A percentile compares a stretch with the other conserved stretches of the same genome.
Conservation (phyloP, 2,113 vertebrate species). For the Elachura formosa region DNA sequence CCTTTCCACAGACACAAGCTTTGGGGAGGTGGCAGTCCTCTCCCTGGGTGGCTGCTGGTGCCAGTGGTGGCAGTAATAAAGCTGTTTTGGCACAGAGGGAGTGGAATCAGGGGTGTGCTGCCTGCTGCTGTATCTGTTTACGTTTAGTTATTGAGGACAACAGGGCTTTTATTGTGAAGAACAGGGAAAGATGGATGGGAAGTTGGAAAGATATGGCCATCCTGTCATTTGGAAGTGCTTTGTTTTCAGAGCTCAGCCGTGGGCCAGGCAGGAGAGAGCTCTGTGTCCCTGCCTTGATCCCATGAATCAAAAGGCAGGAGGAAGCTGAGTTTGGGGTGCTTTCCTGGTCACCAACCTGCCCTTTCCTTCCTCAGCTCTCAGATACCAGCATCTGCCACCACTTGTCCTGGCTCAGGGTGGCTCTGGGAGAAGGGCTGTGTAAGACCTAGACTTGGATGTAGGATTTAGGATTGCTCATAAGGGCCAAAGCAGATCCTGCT, state of each 20-base stretch:
- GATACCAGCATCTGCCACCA: neutral
- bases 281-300: accelerated
- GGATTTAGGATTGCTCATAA: neutral
- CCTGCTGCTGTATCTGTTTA: neutral
- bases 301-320: neutral
- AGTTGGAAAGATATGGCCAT: neutral
- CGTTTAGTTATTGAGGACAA: neutral
- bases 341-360: accelerated
- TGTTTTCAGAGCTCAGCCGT: neutral
- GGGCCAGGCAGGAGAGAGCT: neutral
- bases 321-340: neutral
- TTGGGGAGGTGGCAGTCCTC: neutral
- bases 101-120: neutral
- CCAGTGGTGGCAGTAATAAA: neutral
- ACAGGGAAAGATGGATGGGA: neutral
- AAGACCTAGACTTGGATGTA: neutral
- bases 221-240: neutral
- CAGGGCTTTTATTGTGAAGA: neutral
- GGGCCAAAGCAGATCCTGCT: neutral
- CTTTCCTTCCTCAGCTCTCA: neutral
- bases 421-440: neutral
- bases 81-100: neutral
- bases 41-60: neutral
- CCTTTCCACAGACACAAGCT: accelerated
- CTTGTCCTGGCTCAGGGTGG: neutral